Evolutionary conservation across 2,113 vertebrate genomes (phyloP).

Genomic region (Oreochromis spilurus): DNA sequence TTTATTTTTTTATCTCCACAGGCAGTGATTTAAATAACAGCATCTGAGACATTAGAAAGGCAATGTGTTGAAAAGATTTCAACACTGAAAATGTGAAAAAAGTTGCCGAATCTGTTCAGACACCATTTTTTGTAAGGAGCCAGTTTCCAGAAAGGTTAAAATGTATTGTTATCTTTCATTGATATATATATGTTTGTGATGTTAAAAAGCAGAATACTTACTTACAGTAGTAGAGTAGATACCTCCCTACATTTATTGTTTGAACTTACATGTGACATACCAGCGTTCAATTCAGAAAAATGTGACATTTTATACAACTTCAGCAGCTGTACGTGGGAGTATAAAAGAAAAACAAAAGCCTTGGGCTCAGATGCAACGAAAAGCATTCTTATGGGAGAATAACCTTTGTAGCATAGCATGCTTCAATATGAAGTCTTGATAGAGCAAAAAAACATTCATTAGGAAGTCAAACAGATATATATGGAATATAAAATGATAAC

Average conservation of each 20-base stretch:
- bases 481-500: constrained; percentile 45
- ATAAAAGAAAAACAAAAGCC: neutral
- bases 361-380: neutral
- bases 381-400: neutral
- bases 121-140: neutral
- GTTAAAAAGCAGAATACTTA: neutral
- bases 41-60: neutral
- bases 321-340: neutral
- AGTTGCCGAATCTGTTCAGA: neutral
- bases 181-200: neutral
- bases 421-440: constrained; percentile 16
- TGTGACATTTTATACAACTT: neutral
- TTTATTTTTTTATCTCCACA: neutral
- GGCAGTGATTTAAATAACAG: neutral
- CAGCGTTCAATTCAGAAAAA: neutral
- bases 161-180: neutral
- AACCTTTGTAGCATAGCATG: constrained; percentile 12
- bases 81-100: neutral
- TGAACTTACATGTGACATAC: neutral
- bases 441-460: constrained; percentile 24
- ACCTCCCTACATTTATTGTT: neutral
- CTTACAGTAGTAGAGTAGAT: neutral
- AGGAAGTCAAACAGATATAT: constrained; percentile 24
- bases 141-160: neutral
- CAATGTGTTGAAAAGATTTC: neutral